These are phyloP conservation scores for Anastatus disparis DNA, from an alignment of 1,140 invertebrate genomes.

Conservation along the genomic window DNA sequence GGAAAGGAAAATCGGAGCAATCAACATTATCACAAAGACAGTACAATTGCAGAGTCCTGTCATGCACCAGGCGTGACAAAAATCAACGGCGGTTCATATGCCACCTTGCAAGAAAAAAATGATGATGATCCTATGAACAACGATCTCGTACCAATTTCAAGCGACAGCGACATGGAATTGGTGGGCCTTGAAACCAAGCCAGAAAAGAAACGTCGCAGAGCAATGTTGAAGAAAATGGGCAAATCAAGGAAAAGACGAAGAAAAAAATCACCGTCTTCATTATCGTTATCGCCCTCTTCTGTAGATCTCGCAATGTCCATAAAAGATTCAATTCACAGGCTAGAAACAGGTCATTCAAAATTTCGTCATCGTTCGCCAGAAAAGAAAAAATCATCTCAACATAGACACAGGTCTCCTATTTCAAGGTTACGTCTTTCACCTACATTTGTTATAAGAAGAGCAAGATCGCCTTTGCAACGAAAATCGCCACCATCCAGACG, in stretches of 20 bases:
- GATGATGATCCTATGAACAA: conserved; percentile 35
- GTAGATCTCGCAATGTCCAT: neutral
- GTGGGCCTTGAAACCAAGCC: conserved; percentile 56
- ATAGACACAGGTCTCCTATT: neutral
- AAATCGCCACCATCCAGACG: neutral
- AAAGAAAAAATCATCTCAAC: neutral
- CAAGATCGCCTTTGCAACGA: neutral
- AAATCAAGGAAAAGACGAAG: conserved; percentile 20
- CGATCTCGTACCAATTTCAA: conserved; percentile 62
- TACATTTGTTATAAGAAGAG: neutral
- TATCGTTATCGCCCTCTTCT: conserved; percentile 1
- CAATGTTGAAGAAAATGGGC: neutral
- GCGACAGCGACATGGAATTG: conserved; percentile 63
- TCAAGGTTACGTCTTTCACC: neutral
- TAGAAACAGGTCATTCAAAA: neutral
- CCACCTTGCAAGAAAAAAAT: conserved; percentile 57
- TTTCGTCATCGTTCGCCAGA: neutral
- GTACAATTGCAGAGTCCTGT: conserved; percentile 21
- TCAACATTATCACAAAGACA: conserved; percentile 50
- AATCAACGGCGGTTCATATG: neutral
- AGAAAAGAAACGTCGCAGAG: conserved; percentile 42
- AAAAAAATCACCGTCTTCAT: conserved; percentile 22
- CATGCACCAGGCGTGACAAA: neutral
- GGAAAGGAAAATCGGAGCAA: conserved; percentile 61
- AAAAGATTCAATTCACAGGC: conserved; percentile 21